Conservation (phyloP, 2,888 invertebrate genomes). For the Clanis bilineata region DNA sequence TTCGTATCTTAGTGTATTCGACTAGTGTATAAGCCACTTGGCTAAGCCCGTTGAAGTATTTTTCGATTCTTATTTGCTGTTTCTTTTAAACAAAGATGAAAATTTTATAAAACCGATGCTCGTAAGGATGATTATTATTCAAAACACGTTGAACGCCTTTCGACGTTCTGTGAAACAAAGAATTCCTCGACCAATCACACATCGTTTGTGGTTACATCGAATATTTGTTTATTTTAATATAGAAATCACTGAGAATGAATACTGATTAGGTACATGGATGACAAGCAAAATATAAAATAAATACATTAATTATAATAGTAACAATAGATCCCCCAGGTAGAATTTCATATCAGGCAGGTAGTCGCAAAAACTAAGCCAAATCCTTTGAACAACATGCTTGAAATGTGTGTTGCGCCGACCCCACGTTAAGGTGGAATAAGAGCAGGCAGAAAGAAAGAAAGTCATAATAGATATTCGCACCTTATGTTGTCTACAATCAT, state of each 20-base stretch:
- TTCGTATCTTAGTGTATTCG: no score
- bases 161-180: conserved; percentile 2
- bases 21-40: no score
- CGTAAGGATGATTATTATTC: neutral
- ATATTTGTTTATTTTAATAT: neutral
- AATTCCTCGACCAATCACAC: neutral
- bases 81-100: neutral
- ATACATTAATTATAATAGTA: neutral
- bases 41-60: neutral
- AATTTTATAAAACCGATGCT: neutral
- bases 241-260: neutral
- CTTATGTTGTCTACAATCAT: no score
- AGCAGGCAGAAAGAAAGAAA: no score
- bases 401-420: no score
- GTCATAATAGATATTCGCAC: no score
- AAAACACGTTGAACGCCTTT: neutral
- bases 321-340: no score
- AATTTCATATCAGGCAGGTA: no score
- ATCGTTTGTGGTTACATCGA: neutral
- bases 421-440: no score
- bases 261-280: neutral
- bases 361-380: no score
- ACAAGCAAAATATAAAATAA: neutral
- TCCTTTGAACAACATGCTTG: no score
- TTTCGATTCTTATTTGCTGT: neutral